These are phyloP conservation scores for Fopius arisanus DNA, from an alignment of 1,140 invertebrate genomes.

Conservation along the genomic window DNA sequence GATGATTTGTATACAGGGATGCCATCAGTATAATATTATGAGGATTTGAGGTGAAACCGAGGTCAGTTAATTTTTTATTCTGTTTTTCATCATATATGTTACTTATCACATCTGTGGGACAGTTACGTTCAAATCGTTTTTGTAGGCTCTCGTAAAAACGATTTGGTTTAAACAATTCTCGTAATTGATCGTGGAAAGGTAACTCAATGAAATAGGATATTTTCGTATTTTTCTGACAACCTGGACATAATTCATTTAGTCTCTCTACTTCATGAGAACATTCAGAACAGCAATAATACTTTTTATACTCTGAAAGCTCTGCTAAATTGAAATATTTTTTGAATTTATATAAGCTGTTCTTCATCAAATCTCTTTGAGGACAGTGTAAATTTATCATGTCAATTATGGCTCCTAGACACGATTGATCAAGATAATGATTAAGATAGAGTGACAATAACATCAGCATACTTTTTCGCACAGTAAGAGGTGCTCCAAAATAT, in stretches of 20 bases:
- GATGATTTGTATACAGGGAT: neutral
- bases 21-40: conserved; percentile 14
- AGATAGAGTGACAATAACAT: conserved; percentile 15
- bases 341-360: conserved; percentile 30
- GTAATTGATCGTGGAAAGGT: conserved; percentile 26
- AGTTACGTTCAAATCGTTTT: neutral
- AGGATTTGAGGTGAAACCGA: neutral
- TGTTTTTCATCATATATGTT: conserved; percentile 26
- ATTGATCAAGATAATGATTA: neutral
- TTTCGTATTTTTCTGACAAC: conserved; percentile 17
- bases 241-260: neutral
- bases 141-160: conserved; percentile 27
- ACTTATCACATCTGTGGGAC: conserved; percentile 22
- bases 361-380: neutral
- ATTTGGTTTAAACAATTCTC: conserved; percentile 22
- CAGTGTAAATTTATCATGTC: conserved; percentile 19
- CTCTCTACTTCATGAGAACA: neutral
- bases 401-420: conserved; percentile 10
- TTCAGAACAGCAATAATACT: conserved; percentile 30
- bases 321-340: conserved; percentile 22
- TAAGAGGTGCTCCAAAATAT: conserved; percentile 10
- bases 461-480: conserved; percentile 18
- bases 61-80: conserved; percentile 5
- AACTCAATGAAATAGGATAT: conserved; percentile 30
- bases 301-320: neutral